These are phyloP conservation scores for Pygocentrus nattereri DNA, from an alignment of 2,797 vertebrate species.

Conservation along the genomic window DNA sequence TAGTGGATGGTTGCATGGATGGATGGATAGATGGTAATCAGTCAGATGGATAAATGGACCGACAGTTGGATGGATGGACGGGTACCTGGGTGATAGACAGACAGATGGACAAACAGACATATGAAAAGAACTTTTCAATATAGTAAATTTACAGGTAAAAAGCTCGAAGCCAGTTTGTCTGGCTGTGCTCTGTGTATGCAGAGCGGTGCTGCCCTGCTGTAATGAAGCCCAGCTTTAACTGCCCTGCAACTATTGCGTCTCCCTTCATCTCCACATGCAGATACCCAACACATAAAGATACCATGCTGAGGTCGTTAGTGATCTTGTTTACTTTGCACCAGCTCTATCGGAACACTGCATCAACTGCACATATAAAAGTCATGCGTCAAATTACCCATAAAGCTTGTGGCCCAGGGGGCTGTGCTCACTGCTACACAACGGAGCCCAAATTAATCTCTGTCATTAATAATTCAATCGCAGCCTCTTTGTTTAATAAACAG, in stretches of 20 bases:
- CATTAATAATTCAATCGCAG: conserved; percentile 87
- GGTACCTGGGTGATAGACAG: neutral
- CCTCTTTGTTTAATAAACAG: conserved; percentile 91
- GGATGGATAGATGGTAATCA: conserved; percentile 63
- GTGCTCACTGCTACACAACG: conserved; percentile 83
- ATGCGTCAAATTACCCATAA: conserved; percentile 69
- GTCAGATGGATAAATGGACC: neutral
- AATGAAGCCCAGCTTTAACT: conserved; percentile 42
- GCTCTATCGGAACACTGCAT: conserved; percentile 56
- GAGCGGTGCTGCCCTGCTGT: conserved; percentile 5
- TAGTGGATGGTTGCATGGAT: neutral
- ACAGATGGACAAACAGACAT: neutral
- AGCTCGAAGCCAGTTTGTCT: conserved; percentile 10
- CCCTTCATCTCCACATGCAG: conserved; percentile 38
- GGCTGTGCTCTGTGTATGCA: conserved; percentile 8
- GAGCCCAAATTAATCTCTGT: conserved; percentile 87
- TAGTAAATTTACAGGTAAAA: neutral
- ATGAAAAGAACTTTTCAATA: neutral
- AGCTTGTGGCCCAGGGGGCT: conserved; percentile 71
- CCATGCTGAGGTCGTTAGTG: conserved; percentile 53
- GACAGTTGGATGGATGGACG: neutral
- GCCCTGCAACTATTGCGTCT: conserved; percentile 22
- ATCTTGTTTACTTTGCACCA: conserved; percentile 62
- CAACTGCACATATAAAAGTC: conserved; percentile 59
- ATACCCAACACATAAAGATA: conserved; percentile 53